phyloP scores from a whole-genome alignment of 2,888 invertebrate species.

The Conus canariensis region DNA sequence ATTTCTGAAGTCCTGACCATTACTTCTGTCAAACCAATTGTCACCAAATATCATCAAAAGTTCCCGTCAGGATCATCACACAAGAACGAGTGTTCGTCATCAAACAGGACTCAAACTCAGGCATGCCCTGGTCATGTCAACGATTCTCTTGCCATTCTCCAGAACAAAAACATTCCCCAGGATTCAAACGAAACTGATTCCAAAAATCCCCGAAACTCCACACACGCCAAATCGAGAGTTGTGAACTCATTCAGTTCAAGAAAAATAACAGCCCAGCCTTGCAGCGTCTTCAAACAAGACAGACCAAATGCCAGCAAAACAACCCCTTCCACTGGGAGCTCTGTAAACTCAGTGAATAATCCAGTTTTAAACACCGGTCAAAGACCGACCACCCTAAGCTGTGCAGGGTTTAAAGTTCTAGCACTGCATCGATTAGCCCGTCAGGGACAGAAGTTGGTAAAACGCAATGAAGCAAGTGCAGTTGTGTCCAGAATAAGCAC shows the following conservation, averaged over 20 bases:
- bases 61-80: neutral
- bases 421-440: neutral
- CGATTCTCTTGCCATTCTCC: neutral
- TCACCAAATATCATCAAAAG: neutral
- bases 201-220: neutral
- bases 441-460: neutral
- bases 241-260: neutral
- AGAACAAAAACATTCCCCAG: neutral
- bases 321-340: neutral
- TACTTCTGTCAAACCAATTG: slow-evolving; percentile 14
- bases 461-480: neutral
- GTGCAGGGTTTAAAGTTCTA: slow-evolving; percentile 15
- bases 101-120: neutral
- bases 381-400: neutral
- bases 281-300: neutral
- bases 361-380: neutral
- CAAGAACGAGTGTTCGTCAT: neutral
- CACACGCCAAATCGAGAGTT: neutral
- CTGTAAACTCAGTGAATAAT: neutral
- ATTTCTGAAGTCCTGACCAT: slow-evolving; percentile 17
- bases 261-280: neutral
- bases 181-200: neutral
- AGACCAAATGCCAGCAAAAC: neutral
- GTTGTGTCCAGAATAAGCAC: too few species aligned
- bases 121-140: neutral